phyloP scores from a whole-genome alignment of 1,140 invertebrate genomes.

The Varroa destructor region DNA sequence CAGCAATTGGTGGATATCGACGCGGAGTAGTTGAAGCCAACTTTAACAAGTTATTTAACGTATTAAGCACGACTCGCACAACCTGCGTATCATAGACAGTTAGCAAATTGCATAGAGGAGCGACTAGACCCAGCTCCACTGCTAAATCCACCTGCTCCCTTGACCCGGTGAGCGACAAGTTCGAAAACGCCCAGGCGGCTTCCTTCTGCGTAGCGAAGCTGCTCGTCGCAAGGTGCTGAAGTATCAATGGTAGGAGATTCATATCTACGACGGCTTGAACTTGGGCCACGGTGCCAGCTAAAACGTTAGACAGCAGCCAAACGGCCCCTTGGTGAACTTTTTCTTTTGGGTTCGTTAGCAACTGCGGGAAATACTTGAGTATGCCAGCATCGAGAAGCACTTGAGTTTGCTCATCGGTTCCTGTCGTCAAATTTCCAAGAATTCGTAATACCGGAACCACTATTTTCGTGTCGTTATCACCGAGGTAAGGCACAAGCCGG shows the following conservation, averaged over 20 bases:
- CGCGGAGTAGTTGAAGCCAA: neutral
- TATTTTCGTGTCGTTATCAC: slow-evolving; percentile 88
- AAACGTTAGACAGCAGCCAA: slow-evolving; percentile 68
- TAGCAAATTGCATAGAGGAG: slow-evolving; percentile 46
- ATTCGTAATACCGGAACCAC: slow-evolving; percentile 77
- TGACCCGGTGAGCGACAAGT: slow-evolving; percentile 59
- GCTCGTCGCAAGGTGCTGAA: slow-evolving; percentile 56
- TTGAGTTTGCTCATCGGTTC: slow-evolving; percentile 66
- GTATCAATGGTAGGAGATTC: slow-evolving; percentile 52
- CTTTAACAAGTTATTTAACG: slow-evolving; percentile 50
- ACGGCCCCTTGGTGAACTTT: slow-evolving; percentile 71
- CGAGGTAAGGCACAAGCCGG: slow-evolving; percentile 79
- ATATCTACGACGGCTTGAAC: slow-evolving; percentile 60
- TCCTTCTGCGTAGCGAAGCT: slow-evolving; percentile 64
- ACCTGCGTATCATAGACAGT: slow-evolving; percentile 48
- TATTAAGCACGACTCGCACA: slow-evolving; percentile 51
- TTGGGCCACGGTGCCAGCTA: slow-evolving; percentile 58
- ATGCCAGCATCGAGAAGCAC: slow-evolving; percentile 65
- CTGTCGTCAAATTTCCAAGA: slow-evolving; percentile 52
- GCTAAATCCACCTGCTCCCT: slow-evolving; percentile 54
- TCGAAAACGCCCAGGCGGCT: slow-evolving; percentile 67
- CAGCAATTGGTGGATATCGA: slow-evolving; percentile 29
- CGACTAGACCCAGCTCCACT: slow-evolving; percentile 46
- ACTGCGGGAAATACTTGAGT: slow-evolving; percentile 52
- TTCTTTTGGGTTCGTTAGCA: slow-evolving; percentile 61